phyloP scores from a whole-genome alignment of 2,797 vertebrate genomes.

The Anguilla megastoma region DNA sequence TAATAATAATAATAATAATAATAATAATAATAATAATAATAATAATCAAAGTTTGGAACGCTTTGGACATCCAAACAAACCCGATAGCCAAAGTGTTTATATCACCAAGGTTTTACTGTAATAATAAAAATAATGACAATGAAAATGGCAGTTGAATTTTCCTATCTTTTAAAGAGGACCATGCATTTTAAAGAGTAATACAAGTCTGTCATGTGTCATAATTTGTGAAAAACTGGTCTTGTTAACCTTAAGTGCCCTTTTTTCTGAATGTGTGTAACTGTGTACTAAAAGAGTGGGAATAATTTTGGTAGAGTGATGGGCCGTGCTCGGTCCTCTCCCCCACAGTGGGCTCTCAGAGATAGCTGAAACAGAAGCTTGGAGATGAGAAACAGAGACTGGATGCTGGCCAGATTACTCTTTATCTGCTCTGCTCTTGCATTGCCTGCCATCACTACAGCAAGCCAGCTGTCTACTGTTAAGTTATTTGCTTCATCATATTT shows the following conservation, averaged over 20 bases:
- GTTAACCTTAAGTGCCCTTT: neutral
- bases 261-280: neutral
- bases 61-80: no score
- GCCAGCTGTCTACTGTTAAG: slow-evolving; percentile 13
- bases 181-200: neutral
- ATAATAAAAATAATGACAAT: neutral
- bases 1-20: neutral
- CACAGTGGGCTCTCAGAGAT: neutral
- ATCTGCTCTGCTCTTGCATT: slow-evolving; percentile 45
- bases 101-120: no score
- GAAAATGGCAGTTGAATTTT: neutral
- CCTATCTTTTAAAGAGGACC: neutral
- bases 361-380: slow-evolving; percentile 57
- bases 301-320: neutral
- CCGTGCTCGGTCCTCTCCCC: neutral
- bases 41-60: no score
- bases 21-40: no score
- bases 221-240: neutral
- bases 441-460: slow-evolving; percentile 44
- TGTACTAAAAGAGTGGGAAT: neutral
- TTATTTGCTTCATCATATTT: neutral
- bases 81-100: no score
- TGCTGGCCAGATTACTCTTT: slow-evolving; percentile 54
- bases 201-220: neutral
- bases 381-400: slow-evolving; percentile 49